Conservation (phyloP, 2,888 invertebrate species). For the Polydesmus complanatus region DNA sequence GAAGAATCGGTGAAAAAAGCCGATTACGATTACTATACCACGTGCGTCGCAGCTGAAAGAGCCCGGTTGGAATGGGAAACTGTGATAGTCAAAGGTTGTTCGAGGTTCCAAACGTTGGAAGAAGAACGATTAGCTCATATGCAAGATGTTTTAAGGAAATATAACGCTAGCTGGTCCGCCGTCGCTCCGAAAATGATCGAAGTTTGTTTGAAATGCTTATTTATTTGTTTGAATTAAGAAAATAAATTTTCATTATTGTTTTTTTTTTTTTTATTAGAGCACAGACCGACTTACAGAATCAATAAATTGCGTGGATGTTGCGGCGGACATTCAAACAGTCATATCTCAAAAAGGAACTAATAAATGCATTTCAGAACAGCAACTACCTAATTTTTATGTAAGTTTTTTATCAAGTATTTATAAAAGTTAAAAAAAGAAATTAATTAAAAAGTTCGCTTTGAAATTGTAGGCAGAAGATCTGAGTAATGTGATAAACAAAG, state of each 20-base stretch:
- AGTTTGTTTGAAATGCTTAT: constrained; percentile 22
- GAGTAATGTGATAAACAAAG: constrained; percentile 80
- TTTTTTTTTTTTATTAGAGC: constrained; percentile 43
- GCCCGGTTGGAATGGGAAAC: constrained; percentile 86
- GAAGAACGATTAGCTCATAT: constrained; percentile 73
- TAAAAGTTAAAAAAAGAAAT: not conserved
- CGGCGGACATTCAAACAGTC: constrained; percentile 49
- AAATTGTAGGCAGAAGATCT: constrained; percentile 64
- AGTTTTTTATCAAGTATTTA: constrained; percentile 20
- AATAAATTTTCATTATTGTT: not conserved
- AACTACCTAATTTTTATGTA: constrained; percentile 77
- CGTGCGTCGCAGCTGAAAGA: constrained; percentile 77
- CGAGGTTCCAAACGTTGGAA: constrained; percentile 73
- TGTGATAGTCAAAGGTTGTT: constrained; percentile 69
- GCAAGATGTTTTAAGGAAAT: constrained; percentile 48
- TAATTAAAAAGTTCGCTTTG: not conserved
- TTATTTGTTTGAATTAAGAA: not conserved
- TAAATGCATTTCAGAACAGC: constrained; percentile 58
- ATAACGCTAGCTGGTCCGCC: constrained; percentile 44
- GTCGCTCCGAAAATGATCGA: constrained; percentile 53
- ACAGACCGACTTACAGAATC: constrained; percentile 54
- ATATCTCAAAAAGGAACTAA: constrained; percentile 51
- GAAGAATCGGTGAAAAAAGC: constrained; percentile 81
- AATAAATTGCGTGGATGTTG: constrained; percentile 42
- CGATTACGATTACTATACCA: constrained; percentile 83